Evolutionary conservation across 2,113 vertebrate species (phyloP), one percentile per base, ranked within the genome.

Genomic region (Nycticorax nycticorax): DNA sequence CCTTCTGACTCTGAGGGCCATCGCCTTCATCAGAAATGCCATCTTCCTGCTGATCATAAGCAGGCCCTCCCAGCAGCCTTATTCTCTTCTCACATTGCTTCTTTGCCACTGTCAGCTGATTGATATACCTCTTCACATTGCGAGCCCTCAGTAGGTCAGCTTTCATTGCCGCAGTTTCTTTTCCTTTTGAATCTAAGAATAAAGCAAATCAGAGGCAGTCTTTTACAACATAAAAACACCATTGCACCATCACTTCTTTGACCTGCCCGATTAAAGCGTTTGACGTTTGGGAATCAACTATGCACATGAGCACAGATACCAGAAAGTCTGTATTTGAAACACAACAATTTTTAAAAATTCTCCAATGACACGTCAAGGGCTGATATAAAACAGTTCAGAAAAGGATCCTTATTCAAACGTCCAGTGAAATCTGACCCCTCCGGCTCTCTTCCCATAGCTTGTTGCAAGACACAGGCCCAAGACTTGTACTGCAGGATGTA

Each of bases 101-200:
- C 98, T 99, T 99, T n/a, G 99, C 99, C 91, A 99, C 99, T 0
- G 99, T 99, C 92, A 99, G 98, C 92, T 99, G 99, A 97, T 99
- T 99, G 96, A 99, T 99, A 47, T 99, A 99, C 81, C 99, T 98
- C 94, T 99, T 99, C 99, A 99, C 99, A 83, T 99, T 99, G 85
- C 99, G 98, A 93, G 99, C 99, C 85, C 99, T 98, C 88, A 99
- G 98, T 56, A 99, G 97, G 93, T 99, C 99, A 26, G 99, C 99
- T 95, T 99, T 99, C 99, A 99, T 99, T 43, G 99, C 99, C 4
- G 99, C 99, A 1, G 98, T 98, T 97, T 99, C 99, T 97, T 99
- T 99, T 76, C 99, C 99, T 99, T 99, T 99, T 90, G 98, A 96
- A 93, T 99, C 98, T 99, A 55, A 91, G 43, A 93, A 92, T 1